These are phyloP conservation scores for Agonopterix arenella DNA, from an alignment of 2,888 invertebrate genomes.

Conservation along the genomic window DNA sequence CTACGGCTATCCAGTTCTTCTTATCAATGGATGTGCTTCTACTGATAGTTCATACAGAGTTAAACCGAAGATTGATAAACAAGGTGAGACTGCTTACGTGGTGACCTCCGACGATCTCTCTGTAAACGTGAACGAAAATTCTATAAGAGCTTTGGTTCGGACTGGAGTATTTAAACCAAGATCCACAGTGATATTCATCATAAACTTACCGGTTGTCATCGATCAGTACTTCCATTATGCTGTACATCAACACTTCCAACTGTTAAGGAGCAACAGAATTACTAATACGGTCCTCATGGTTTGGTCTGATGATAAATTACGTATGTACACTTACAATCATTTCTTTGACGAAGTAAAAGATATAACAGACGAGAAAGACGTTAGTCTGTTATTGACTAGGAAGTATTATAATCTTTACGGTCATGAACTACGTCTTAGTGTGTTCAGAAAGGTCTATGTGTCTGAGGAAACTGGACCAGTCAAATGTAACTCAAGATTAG, in stretches of 20 bases:
- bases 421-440: slow-evolving; percentile 45
- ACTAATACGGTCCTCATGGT: slow-evolving; percentile 65
- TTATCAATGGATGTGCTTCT: slow-evolving; percentile 54
- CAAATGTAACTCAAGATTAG: slow-evolving; percentile 45
- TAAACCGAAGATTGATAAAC: slow-evolving; percentile 56
- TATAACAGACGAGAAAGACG: slow-evolving; percentile 50
- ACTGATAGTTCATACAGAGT: slow-evolving; percentile 33
- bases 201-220: slow-evolving; percentile 40
- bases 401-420: slow-evolving; percentile 56
- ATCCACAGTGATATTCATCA: slow-evolving; percentile 56
- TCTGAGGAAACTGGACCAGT: slow-evolving; percentile 42
- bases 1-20: slow-evolving; percentile 56
- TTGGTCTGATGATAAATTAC: slow-evolving; percentile 38
- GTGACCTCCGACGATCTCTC: slow-evolving; percentile 50
- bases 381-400: slow-evolving; percentile 28
- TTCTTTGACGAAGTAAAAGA: slow-evolving; percentile 57
- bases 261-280: slow-evolving; percentile 70
- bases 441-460: slow-evolving; percentile 49
- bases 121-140: slow-evolving; percentile 44
- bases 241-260: slow-evolving; percentile 62
- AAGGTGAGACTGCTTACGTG: slow-evolving; percentile 58
- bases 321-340: slow-evolving; percentile 71
- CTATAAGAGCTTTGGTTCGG: slow-evolving; percentile 43
- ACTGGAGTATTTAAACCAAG: slow-evolving; percentile 65
- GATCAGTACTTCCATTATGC: slow-evolving; percentile 51